phyloP scores from a whole-genome alignment of 2,113 vertebrate genomes.

The Gavialis gangeticus region DNA sequence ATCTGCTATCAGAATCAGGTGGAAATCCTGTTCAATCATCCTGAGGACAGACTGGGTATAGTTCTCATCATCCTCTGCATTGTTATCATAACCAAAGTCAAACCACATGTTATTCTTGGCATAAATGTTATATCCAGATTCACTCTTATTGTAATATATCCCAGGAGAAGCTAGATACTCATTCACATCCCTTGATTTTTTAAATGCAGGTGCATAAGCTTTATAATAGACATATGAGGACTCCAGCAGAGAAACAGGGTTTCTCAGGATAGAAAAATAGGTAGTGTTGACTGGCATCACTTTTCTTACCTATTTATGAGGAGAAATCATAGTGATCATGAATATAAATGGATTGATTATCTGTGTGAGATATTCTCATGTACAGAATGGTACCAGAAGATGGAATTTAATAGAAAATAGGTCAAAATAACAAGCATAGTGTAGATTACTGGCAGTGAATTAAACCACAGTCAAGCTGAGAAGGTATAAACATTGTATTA shows the following conservation, averaged over 20 bases:
- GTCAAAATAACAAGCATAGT: neutral
- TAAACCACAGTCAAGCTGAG: neutral
- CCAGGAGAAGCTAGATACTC: constrained; percentile 78
- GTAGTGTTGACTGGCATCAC: constrained; percentile 86
- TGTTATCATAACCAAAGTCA: constrained; percentile 87
- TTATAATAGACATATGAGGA: constrained; percentile 89
- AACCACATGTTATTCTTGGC: constrained; percentile 88
- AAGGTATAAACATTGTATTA: neutral
- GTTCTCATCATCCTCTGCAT: neutral
- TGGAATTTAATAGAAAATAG: neutral
- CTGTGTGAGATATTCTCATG: neutral
- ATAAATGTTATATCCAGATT: constrained; percentile 54
- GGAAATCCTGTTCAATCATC: constrained; percentile 80
- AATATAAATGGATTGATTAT: neutral
- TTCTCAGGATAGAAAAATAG: constrained; percentile 90
- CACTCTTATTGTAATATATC: constrained; percentile 50
- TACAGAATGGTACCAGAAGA: neutral
- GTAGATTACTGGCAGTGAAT: neutral
- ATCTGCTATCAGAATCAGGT: constrained; percentile 86
- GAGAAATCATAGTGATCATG: neutral
- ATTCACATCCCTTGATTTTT: constrained; percentile 61
- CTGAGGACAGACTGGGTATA: constrained; percentile 67
- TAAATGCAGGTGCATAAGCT: constrained; percentile 76
- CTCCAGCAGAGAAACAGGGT: constrained; percentile 87
- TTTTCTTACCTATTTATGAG: constrained; percentile 83